Evolutionary conservation across 1,140 invertebrate genomes (phyloP).

Genomic region (Polypedilum vanderplanki): DNA sequence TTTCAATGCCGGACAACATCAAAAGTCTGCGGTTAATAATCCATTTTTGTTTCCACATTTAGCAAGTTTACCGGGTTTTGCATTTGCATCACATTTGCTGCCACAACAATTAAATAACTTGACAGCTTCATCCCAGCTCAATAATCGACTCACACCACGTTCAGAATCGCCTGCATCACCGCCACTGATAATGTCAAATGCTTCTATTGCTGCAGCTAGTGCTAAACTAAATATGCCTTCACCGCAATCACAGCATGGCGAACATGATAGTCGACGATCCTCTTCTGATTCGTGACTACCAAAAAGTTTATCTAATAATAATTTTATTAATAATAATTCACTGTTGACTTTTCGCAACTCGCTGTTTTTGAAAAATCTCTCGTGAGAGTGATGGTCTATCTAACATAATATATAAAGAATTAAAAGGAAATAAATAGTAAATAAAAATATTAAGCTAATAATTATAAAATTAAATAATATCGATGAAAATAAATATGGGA

Average conservation of each 20-base stretch:
- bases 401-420: not conserved
- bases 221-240: slow-evolving; percentile 30
- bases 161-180: slow-evolving; percentile 42
- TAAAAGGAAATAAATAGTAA: not conserved
- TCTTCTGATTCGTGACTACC: slow-evolving; percentile 8
- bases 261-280: slow-evolving; percentile 30
- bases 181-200: slow-evolving; percentile 31
- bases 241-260: slow-evolving; percentile 32
- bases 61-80: slow-evolving; percentile 44
- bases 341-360: slow-evolving; percentile 11
- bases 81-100: slow-evolving; percentile 39
- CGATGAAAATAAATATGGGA: no score
- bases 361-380: slow-evolving; percentile 21
- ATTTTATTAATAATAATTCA: not conserved
- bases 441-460: not conserved
- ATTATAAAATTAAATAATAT: not conserved
- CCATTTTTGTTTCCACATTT: slow-evolving; percentile 48
- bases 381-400: not conserved
- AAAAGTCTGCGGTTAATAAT: slow-evolving; percentile 41
- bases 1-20: slow-evolving; percentile 44
- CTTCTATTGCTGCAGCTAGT: not conserved
- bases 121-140: slow-evolving; percentile 39
- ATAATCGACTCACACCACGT: slow-evolving; percentile 43
- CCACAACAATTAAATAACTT: slow-evolving; percentile 38
- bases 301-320: slow-evolving; percentile 9